A percentile compares a stretch with the other conserved stretches of the same genome.
Conservation (phyloP, 2,888 invertebrate species). For the Chydorus sphaericus region DNA sequence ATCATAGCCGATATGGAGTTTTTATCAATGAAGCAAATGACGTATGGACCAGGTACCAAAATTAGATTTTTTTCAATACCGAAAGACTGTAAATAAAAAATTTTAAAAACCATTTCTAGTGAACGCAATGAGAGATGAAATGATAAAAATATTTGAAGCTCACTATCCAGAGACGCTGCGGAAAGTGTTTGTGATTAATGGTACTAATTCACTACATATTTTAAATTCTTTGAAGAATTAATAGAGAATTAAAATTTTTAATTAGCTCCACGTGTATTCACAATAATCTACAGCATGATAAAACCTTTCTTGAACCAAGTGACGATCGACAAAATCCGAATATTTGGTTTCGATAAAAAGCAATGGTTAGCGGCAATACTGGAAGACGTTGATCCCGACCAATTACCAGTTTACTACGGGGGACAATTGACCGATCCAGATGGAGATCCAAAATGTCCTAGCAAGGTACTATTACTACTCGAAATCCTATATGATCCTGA, state of each 20-base stretch:
- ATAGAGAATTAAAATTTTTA: too few species aligned
- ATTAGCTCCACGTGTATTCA: slow-evolving; percentile 33
- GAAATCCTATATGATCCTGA: too few species aligned
- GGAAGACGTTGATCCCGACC: slow-evolving; percentile 45
- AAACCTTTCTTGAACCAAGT: slow-evolving; percentile 32
- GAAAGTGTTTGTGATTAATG: slow-evolving; percentile 30
- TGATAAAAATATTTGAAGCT: slow-evolving; percentile 25
- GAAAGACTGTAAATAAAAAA: background rate
- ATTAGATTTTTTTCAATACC: too few species aligned
- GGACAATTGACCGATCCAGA: slow-evolving; percentile 56
- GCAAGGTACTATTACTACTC: slow-evolving; percentile 39
- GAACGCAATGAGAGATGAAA: background rate
- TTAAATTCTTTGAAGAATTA: too few species aligned
- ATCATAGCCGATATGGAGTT: slow-evolving; percentile 31
- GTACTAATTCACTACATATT: too few species aligned
- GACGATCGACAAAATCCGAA: slow-evolving; percentile 31
- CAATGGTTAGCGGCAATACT: slow-evolving; percentile 38
- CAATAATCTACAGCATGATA: slow-evolving; percentile 29
- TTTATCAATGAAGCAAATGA: slow-evolving; percentile 27
- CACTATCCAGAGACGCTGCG: slow-evolving; percentile 34
- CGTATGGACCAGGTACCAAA: slow-evolving; percentile 5
- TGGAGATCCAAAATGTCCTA: slow-evolving; percentile 56
- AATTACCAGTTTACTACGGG: slow-evolving; percentile 59
- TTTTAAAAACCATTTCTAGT: background rate
- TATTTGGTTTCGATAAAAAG: slow-evolving; percentile 19